Percentiles rank a stretch among this genome's conserved stretches.
phyloP scores from a whole-genome alignment of 1,140 invertebrate species.

The Temnothorax longispinosus region DNA sequence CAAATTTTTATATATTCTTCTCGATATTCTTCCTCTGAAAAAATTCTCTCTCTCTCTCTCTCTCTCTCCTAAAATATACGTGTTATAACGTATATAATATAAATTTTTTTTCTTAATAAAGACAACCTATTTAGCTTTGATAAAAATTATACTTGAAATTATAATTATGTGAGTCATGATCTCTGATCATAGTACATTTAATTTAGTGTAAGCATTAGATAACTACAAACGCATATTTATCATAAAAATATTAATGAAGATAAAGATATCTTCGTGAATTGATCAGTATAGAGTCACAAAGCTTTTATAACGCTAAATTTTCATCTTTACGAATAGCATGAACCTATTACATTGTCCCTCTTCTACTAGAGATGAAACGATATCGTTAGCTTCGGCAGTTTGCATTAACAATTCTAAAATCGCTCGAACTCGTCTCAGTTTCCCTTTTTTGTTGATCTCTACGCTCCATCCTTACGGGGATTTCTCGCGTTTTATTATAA shows the following conservation, averaged over 20 bases:
- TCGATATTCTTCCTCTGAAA: not conserved
- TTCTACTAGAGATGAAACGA: constrained; percentile 12
- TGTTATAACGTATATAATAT: too few species aligned
- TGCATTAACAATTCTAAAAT: constrained; percentile 48
- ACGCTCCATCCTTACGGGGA: not conserved
- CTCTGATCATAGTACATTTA: not conserved
- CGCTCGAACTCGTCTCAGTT: not conserved
- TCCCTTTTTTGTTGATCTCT: not conserved
- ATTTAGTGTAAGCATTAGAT: not conserved
- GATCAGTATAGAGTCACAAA: not conserved
- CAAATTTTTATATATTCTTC: not conserved
- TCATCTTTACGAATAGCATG: not conserved
- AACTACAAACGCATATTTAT: not conserved
- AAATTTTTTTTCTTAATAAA: not conserved
- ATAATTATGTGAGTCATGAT: not conserved
- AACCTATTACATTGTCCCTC: not conserved
- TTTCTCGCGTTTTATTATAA: constrained; percentile 11
- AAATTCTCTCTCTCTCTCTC: not conserved
- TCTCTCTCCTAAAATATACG: too few species aligned
- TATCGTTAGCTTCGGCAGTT: constrained; percentile 15
- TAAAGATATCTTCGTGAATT: not conserved
- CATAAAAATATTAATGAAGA: not conserved
- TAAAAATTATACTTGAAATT: not conserved
- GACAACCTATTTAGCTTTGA: not conserved
- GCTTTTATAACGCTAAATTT: not conserved